Conservation (phyloP, 1,140 invertebrate species). For the Conus ventricosus region DNA sequence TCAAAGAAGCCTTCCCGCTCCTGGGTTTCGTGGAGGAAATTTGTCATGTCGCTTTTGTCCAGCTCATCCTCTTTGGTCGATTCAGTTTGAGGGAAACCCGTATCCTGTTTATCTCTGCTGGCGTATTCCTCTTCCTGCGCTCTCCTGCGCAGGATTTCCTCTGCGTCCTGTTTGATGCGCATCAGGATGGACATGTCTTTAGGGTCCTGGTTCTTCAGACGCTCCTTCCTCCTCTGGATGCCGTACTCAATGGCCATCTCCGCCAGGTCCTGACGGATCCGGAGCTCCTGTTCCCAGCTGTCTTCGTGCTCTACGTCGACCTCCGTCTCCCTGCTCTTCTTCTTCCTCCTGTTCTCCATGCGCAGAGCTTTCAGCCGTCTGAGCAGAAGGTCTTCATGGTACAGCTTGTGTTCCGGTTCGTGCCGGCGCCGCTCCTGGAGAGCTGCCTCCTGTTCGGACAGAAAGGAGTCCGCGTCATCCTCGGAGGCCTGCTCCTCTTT, state of each 20-base stretch:
- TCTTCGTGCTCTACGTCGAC: neutral
- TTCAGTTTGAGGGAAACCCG: neutral
- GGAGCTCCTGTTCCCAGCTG: conserved; percentile 24
- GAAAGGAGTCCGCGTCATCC: neutral
- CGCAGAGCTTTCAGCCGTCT: neutral
- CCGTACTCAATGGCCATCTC: conserved; percentile 22
- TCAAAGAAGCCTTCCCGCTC: neutral
- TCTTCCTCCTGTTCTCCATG: neutral
- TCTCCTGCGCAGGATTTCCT: conserved; percentile 20
- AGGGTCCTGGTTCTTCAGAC: neutral
- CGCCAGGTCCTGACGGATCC: neutral
- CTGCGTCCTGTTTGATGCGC: conserved; percentile 25
- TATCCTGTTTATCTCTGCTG: neutral
- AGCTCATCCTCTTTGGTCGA: neutral
- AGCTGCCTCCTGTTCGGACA: neutral
- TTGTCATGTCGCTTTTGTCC: neutral
- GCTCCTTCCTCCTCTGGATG: conserved; percentile 8
- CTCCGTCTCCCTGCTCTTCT: neutral
- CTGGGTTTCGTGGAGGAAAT: neutral
- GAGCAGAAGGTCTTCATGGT: neutral
- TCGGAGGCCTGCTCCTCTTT: neutral
- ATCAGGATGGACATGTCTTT: conserved; percentile 5
- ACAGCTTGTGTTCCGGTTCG: conserved; percentile 4
- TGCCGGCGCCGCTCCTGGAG: neutral
- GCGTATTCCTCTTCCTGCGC: neutral